Evolutionary conservation across 2,797 vertebrate genomes (phyloP), one percentile per base, ranked within the genome.

Genomic region (Protonibea diacanthus): DNA sequence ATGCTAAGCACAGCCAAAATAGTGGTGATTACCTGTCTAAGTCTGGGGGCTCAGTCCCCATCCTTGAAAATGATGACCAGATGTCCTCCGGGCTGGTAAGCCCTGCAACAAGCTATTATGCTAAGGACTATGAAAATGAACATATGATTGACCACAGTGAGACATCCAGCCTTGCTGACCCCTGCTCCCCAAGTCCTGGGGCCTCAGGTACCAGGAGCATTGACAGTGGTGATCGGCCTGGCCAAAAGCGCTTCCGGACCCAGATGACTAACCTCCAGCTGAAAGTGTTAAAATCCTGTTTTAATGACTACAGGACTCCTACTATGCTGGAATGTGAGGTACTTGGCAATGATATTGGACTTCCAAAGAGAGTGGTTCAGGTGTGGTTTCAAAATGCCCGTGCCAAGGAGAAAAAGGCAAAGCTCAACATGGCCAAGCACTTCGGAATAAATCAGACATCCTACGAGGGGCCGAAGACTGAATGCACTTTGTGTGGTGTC

Each of bases 331-430:
- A 99, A 95, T 99, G 98, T 92, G 98, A 99, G 94, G 98, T 99
- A 89, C 96, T 99, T 88, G 98, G 98, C 92, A 99, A 98, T 95
- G 98, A 99, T 20, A 99, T 99, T 92, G 98, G 98, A 96, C 97
- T 99, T 96, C 98, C 98, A 96, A 99, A 99, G 95, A 97, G 98
- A 96, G 98, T 99, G 74, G 98, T 99, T 93, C 98, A 99, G 95
- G 98, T 99, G 91, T 99, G 98, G 98, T 99, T 99, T 95, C 98
- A 99, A 95, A 99, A 99, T 93, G 98, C 98, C 74, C 96, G 98
- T 89, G 98, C 98, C 42, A 99, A 99, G 93, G 98, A 99, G 91
- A 99, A 99, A 94, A 99, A 99, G 94, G 96, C 98, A 79, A 99
- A 99, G 92, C 95, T 99, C 86, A 99, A 97, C 93, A 99, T 99